phyloP scores from a whole-genome alignment of 2,888 invertebrate genomes.

The Eupithecia centaureata region DNA sequence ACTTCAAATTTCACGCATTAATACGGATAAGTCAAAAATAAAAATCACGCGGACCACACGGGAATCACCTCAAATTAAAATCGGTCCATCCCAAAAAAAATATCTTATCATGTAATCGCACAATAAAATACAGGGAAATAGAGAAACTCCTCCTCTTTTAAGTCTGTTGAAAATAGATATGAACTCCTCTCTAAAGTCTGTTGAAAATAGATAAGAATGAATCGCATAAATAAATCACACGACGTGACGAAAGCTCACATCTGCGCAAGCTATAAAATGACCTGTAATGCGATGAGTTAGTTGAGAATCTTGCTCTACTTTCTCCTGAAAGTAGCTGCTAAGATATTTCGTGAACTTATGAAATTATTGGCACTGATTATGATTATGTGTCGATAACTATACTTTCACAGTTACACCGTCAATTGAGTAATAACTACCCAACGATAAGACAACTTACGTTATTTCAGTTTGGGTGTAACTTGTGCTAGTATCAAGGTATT shows the following conservation, averaged over 20 bases:
- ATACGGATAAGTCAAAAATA: too few species aligned
- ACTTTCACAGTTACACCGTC: not conserved
- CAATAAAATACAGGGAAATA: too few species aligned
- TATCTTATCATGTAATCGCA: too few species aligned
- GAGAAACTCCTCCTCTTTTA: too few species aligned
- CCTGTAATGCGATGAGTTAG: not conserved
- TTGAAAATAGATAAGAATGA: too few species aligned
- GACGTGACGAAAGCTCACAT: not conserved
- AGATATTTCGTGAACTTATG: slow-evolving; percentile 41
- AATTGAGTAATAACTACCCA: not conserved
- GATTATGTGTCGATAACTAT: not conserved
- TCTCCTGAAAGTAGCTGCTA: slow-evolving; percentile 59
- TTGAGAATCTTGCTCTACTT: slow-evolving; percentile 60
- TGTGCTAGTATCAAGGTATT: not conserved
- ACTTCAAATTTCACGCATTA: too few species aligned
- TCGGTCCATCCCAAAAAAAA: too few species aligned
- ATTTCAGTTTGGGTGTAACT: not conserved
- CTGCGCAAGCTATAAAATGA: not conserved
- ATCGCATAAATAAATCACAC: too few species aligned
- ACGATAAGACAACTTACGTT: not conserved
- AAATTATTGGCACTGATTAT: not conserved
- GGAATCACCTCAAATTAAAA: too few species aligned
- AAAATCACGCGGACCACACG: too few species aligned
- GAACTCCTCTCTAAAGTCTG: too few species aligned
- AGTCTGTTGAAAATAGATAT: too few species aligned